Conservation (phyloP, 2,888 invertebrate genomes). For the Dexiosoma caninum region DNA sequence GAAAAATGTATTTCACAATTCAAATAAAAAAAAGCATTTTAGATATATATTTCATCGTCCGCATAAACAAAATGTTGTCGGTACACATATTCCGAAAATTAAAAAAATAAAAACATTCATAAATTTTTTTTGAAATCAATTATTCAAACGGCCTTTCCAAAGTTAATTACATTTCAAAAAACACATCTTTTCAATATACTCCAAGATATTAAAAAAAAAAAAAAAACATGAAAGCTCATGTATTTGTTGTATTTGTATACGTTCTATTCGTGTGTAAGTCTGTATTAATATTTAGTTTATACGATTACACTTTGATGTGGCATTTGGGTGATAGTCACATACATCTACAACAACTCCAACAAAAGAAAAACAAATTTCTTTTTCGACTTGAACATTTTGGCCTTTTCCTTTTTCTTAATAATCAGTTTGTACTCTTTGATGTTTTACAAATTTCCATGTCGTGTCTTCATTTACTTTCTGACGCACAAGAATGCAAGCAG, state of each 20-base stretch:
- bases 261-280: not conserved
- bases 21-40: too few species aligned
- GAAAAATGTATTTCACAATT: too few species aligned
- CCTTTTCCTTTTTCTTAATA: conserved; percentile 40
- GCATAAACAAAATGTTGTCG: too few species aligned
- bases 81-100: too few species aligned
- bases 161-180: too few species aligned
- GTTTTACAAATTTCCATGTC: conserved; percentile 57
- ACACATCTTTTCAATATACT: conserved; percentile 6
- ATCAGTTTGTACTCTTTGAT: conserved; percentile 51
- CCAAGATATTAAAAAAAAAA: conserved; percentile 1
- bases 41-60: too few species aligned
- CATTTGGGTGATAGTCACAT: conserved; percentile 50
- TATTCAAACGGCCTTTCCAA: too few species aligned
- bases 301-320: conserved; percentile 55
- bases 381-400: not conserved
- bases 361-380: not conserved
- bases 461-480: conserved; percentile 21
- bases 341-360: conserved; percentile 6
- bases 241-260: not conserved
- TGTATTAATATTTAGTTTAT: conserved; percentile 36
- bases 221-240: conserved; percentile 6
- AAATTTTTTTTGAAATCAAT: too few species aligned
- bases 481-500: not conserved
- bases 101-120: too few species aligned